Conservation (phyloP, 1,140 invertebrate genomes). For the Euglossa dilemma region DNA sequence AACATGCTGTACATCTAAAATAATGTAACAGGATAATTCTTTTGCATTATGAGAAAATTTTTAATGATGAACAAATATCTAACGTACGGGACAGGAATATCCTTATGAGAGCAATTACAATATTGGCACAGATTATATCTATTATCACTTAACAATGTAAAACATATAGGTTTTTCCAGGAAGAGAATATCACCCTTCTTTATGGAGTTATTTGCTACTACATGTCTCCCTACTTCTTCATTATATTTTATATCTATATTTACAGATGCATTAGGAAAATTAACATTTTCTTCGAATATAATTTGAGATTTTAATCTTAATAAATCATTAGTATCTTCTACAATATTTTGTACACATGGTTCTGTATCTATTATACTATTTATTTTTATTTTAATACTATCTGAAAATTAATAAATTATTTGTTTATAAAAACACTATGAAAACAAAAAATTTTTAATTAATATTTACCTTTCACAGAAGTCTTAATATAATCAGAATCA, state of each 20-base stretch:
- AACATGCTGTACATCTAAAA: constrained; percentile 86
- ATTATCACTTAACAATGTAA: constrained; percentile 83
- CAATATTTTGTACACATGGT: constrained; percentile 1
- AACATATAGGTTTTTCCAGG: constrained; percentile 88
- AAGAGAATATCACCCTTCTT: constrained; percentile 86
- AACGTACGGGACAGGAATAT: constrained; percentile 82
- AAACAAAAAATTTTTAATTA: not conserved
- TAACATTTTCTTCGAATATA: constrained; percentile 69
- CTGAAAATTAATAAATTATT: constrained; percentile 41
- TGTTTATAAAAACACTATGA: constrained; percentile 9
- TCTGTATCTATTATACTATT: constrained; percentile 14
- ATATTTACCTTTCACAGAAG: constrained; percentile 30
- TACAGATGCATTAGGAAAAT: constrained; percentile 74
- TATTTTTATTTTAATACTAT: constrained; percentile 49
- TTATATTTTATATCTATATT: constrained; percentile 73
- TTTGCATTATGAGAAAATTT: not conserved
- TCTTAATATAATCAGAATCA: constrained; percentile 58
- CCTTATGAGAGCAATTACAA: constrained; percentile 82
- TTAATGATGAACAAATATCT: not conserved
- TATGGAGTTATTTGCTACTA: constrained; percentile 83
- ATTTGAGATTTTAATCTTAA: constrained; percentile 47
- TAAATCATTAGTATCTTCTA: constrained; percentile 6
- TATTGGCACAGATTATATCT: constrained; percentile 81
- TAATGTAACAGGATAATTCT: not conserved
- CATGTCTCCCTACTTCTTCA: constrained; percentile 81